Evolutionary conservation across 2,113 vertebrate genomes (phyloP), one percentile per base, ranked within the genome.

Genomic region (Thermophis baileyi): DNA sequence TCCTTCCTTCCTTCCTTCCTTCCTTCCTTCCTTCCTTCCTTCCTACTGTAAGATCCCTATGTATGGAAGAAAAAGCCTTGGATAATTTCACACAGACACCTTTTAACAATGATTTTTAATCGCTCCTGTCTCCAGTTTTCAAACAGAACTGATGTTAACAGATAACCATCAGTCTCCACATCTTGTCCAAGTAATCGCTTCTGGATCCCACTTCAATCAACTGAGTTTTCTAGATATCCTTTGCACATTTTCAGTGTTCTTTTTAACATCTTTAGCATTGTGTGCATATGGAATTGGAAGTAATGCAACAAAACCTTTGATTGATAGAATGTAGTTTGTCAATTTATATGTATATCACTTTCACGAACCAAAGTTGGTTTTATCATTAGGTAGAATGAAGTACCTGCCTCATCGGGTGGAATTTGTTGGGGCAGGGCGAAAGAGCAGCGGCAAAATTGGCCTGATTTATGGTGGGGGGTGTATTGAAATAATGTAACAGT

Each of bases 241-340:
- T 9, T 95, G 69, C 3, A 47, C 35, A 88, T 92, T 95, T 96
- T 96, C 93, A 94, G 74, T 88, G 92, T 25, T 63, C 5, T 55
- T 25, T 30, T 44, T 57, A 55, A 89, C 40, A 57, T 46, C 53
- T 57, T 57, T 89, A 89, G 35, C 14, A n/a, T 40, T 57, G 53
- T 46, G 22, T 54, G 11, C 20, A 27, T 54, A 53, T 89, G 88
- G n/a, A 27, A 47, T 27, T 18, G 14, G 35, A 69, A 90, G n/a
- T 63, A 69, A 49, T 90, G 14, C 60, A 69, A 81, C 69, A 81
- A 81, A 81, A 44, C 6, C 18, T 81, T 40, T 44, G 18, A 35
- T 22, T 81, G 35, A 44, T 81, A 81, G 35, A 81, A 44, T 81
- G 74, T 44, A 81, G 3, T 44, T 81, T 81, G 74, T 44, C 35